Evolutionary conservation across 2,888 invertebrate genomes (phyloP).

Genomic region (Bugula neritina): DNA sequence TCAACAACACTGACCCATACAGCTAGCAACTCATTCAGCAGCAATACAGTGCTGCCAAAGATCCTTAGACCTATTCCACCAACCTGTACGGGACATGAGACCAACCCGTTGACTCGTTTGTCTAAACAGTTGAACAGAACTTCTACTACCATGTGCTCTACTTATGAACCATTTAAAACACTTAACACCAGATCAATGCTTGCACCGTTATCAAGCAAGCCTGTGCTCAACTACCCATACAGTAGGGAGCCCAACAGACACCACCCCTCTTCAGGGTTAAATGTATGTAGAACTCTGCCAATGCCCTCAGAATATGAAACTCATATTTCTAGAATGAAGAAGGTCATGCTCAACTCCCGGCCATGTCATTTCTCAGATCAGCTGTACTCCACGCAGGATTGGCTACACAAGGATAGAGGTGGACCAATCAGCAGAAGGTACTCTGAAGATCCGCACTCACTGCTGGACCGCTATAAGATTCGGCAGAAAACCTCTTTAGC

Average conservation of each 20-base stretch:
- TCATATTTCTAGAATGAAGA: background rate
- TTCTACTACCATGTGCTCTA: background rate
- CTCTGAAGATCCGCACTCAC: background rate
- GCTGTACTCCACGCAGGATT: constrained; percentile 5
- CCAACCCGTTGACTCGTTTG: background rate
- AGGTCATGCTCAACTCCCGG: background rate
- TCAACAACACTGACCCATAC: too few species aligned
- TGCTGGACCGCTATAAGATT: constrained; percentile 1
- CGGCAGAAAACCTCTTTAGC: background rate
- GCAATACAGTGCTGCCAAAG: background rate
- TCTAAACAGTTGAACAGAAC: constrained; percentile 7
- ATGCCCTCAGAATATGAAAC: constrained; percentile 19
- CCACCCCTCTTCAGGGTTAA: too few species aligned
- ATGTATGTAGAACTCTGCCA: background rate
- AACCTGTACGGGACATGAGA: background rate
- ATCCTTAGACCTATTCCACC: background rate
- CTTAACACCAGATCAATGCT: background rate
- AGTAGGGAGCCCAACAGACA: background rate
- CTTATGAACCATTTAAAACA: constrained; percentile 21
- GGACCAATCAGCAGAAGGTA: constrained; percentile 15
- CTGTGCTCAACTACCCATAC: background rate
- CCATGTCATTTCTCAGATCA: background rate
- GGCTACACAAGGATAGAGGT: constrained; percentile 12
- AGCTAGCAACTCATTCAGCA: too few species aligned
- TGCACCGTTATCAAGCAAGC: background rate